Evolutionary conservation across 2,888 invertebrate species (phyloP), one percentile per base, ranked within the genome.

Genomic region (Melinopterus prodromus): DNA sequence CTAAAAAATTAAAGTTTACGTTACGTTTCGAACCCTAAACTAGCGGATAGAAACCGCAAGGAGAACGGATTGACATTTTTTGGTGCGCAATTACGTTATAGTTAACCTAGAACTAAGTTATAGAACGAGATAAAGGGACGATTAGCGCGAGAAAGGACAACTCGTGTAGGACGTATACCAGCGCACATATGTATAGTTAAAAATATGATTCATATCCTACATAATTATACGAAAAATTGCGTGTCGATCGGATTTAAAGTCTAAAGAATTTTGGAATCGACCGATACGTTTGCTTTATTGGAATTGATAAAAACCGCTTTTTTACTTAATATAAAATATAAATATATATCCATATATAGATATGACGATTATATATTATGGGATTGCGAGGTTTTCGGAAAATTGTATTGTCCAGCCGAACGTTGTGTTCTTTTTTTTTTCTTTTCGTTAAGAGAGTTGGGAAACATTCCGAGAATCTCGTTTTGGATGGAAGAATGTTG

Each of bases 251-350:
- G 37, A 75, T 6, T 9, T 15, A 16, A 36, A 37, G 26, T 16
- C 16, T 36, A 36, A 74, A 12, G 74, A 74, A 9, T 6, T 16
- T n/a, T 26, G 35, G 35, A 14, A 16, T 74, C 35, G 74, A 53
- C 9, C 85, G 85, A 84, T 85, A 82, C 83, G 86, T 86, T 88
- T 88, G 89, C 89, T 89, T 90, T 84, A 89, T 89, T 89, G 89
- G 90, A 90, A 89, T 90, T 90, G 89, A 90, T 85, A 89, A 53
- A 53, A 53, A 88, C 87, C 87, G 89, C 89, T 89, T 89, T 89
- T 89, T 89, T 89, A 89, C 88, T 88, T 88, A 87, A 87, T 80
- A 84, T 82, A 86, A 86, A 83, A 84, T 83, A 83, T 84, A 83
- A 84, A 82, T 83, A 83, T 80, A 79, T 26, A 26, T 26, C 1